phyloP scores from a whole-genome alignment of 1,140 invertebrate genomes.

The Drosophila saltans region DNA sequence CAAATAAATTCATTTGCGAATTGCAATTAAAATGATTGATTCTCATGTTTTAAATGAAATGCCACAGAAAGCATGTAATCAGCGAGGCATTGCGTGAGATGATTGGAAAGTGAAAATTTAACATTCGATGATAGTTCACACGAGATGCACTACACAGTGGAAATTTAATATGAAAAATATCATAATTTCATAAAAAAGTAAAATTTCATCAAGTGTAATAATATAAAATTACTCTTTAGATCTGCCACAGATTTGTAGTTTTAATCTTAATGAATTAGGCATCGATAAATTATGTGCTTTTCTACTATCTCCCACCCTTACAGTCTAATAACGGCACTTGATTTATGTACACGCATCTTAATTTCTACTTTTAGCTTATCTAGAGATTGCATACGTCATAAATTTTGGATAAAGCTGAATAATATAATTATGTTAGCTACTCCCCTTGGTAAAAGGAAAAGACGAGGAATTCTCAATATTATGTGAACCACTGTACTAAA shows the following conservation, averaged over 20 bases:
- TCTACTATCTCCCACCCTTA: too few species aligned
- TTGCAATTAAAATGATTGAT: conserved; percentile 56
- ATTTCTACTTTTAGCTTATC: too few species aligned
- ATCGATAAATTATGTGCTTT: too few species aligned
- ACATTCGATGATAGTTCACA: conserved; percentile 6
- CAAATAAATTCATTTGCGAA: conserved; percentile 32
- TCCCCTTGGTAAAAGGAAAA: background rate
- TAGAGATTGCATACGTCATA: background rate
- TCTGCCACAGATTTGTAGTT: too few species aligned
- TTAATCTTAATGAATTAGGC: too few species aligned
- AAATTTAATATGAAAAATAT: background rate
- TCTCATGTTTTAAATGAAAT: conserved; percentile 60
- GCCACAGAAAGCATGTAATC: conserved; percentile 31
- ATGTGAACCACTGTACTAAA: conserved; percentile 1
- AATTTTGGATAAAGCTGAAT: too few species aligned
- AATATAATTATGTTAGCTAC: too few species aligned
- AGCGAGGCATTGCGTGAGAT: conserved; percentile 46
- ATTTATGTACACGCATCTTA: too few species aligned
- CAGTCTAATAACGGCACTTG: too few species aligned
- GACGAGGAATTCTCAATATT: conserved; percentile 41
- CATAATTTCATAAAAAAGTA: background rate
- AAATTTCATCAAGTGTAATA: too few species aligned
- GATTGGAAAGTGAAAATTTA: conserved; percentile 60
- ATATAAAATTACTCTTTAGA: too few species aligned
- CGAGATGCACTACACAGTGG: conserved; percentile 8